Percentiles rank a stretch among this genome's conserved stretches.
Evolutionary conservation across 2,113 vertebrate genomes (phyloP).

Genomic region (Thunnus thynnus): DNA sequence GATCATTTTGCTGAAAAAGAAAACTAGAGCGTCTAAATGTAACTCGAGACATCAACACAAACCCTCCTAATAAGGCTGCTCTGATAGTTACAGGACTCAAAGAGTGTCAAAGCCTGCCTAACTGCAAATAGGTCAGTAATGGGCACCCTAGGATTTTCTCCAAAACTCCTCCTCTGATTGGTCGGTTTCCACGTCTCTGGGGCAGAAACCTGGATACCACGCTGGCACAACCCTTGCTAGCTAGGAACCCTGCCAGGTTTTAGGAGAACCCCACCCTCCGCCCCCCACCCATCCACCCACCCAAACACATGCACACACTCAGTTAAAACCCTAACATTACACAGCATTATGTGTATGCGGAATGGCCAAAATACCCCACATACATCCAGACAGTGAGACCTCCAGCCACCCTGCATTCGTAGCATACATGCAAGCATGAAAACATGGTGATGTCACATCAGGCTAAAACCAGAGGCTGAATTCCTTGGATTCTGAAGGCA

Average conservation of each 20-base stretch:
- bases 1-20: background rate
- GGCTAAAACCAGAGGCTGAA: constrained; percentile 5
- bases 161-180: constrained; percentile 62
- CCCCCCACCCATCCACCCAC: constrained; percentile 8
- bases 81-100: constrained; percentile 5
- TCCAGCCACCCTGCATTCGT: background rate
- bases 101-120: constrained; percentile 48
- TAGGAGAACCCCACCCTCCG: constrained; percentile 7
- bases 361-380: background rate
- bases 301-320: constrained; percentile 5
- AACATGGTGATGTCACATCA: constrained; percentile 21
- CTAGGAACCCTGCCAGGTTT: constrained; percentile 56
- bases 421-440: background rate
- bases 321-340: constrained; percentile 19
- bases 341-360: constrained; percentile 24
- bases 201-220: constrained; percentile 63
- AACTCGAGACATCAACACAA: background rate
- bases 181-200: constrained; percentile 48
- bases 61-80: constrained; percentile 1
- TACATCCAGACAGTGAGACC: background rate
- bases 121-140: constrained; percentile 71
- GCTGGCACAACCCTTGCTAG: constrained; percentile 31
- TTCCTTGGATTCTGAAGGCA: constrained; percentile 34
- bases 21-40: background rate
- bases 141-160: constrained; percentile 62